Evolutionary conservation across 2,113 vertebrate genomes (phyloP).

Genomic region (Leucopsar rothschildi): DNA sequence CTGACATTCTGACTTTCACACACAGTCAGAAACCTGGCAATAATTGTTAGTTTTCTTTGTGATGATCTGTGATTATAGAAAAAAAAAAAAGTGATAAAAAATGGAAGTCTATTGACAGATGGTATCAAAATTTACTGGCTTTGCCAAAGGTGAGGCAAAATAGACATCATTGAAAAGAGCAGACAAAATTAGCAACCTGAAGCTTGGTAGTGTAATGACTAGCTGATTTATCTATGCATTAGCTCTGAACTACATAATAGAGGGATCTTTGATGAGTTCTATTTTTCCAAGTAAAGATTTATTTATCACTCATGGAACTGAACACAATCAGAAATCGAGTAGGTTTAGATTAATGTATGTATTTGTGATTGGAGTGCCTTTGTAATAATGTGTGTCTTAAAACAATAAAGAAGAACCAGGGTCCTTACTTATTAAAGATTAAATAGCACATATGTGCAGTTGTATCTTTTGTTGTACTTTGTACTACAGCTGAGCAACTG

Average conservation of each 20-base stretch:
- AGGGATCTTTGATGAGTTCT: not conserved
- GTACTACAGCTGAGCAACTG: not conserved
- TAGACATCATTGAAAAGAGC: not conserved
- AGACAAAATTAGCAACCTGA: not conserved
- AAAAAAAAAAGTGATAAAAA: conserved; percentile 14
- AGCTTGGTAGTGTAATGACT: not conserved
- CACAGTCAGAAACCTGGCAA: conserved; percentile 41
- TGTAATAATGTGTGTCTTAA: not conserved
- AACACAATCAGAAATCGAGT: not conserved
- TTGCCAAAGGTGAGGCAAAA: not conserved
- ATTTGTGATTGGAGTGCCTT: not conserved
- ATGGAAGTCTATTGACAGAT: not conserved
- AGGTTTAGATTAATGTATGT: not conserved
- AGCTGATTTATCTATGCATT: not conserved
- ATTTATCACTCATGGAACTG: not conserved
- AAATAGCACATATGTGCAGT: not conserved
- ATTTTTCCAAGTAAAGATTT: not conserved
- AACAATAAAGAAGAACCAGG: not conserved
- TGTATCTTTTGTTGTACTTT: not conserved
- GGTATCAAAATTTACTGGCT: not conserved
- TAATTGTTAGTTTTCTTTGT: conserved; percentile 50
- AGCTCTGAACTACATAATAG: not conserved
- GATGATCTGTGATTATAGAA: conserved; percentile 26
- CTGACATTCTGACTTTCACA: conserved; percentile 55
- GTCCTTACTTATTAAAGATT: not conserved